A percentile compares a stretch with the other conserved stretches of the same genome.
Evolutionary conservation across 2,113 vertebrate genomes (phyloP).

Genomic region (Scytalopus superciliaris): DNA sequence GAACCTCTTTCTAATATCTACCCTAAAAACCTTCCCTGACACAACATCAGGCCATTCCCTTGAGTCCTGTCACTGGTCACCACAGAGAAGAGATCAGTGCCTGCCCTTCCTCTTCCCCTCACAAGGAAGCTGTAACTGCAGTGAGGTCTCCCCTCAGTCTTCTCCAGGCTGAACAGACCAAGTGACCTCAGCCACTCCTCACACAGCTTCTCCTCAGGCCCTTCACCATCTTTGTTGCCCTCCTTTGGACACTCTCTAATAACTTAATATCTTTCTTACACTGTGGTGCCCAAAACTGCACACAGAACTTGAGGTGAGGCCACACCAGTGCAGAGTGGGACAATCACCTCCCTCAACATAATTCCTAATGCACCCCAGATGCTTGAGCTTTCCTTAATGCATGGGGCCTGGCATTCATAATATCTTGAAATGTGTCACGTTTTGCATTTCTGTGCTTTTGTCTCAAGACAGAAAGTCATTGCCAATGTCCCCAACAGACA

Average conservation of each 20-base stretch:
- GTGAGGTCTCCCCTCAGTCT: not conserved
- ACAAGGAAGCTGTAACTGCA: not conserved
- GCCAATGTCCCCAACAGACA: not conserved
- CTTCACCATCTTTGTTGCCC: not conserved
- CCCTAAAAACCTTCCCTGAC: rapidly evolving
- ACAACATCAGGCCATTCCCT: not conserved
- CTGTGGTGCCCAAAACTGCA: not conserved
- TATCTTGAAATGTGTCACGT: not conserved
- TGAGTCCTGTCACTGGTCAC: rapidly evolving
- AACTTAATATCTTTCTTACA: no score
- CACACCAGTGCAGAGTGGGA: not conserved
- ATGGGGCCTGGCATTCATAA: not conserved
- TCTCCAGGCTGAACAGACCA: not conserved
- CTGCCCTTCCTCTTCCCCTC: not conserved
- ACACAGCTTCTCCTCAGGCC: rapidly evolving
- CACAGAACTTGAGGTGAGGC: rapidly evolving
- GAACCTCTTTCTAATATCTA: not conserved
- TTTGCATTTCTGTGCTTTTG: not conserved
- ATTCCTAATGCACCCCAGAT: not conserved
- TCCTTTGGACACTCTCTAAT: not conserved
- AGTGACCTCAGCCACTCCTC: not conserved
- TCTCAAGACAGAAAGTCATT: not conserved
- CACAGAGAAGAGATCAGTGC: not conserved
- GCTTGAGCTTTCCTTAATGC: not conserved
- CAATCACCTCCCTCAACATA: not conserved